Percentiles rank a stretch among this genome's conserved stretches.
Evolutionary conservation across 2,888 invertebrate genomes (phyloP).

Genomic region (Pyrrhia umbra): DNA sequence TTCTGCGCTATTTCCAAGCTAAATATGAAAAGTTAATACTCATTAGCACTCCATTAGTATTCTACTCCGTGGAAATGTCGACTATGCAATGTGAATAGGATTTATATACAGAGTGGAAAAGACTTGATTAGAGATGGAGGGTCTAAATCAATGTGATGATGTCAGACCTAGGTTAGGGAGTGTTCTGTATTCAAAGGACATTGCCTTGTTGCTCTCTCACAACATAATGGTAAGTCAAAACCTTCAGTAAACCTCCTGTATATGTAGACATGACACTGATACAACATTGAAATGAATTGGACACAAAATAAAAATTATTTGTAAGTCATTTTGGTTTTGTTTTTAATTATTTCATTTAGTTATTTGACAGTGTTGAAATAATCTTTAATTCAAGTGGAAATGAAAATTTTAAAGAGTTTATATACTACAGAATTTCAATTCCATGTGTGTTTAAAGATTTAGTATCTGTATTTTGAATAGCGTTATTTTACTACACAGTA

Average conservation of each 20-base stretch:
- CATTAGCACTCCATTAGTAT: slow-evolving; percentile 30
- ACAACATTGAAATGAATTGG: not conserved
- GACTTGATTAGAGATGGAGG: slow-evolving; percentile 48
- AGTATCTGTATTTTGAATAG: not conserved
- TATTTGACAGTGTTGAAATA: too few relatives aligned
- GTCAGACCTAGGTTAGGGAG: slow-evolving; percentile 30
- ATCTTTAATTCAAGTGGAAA: too few relatives aligned
- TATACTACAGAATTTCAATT: slow-evolving; percentile 18
- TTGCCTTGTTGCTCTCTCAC: slow-evolving; percentile 43
- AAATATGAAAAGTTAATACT: not conserved
- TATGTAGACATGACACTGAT: slow-evolving; percentile 49
- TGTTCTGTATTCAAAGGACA: slow-evolving; percentile 18
- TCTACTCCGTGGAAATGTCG: slow-evolving; percentile 25
- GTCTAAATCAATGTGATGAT: slow-evolving; percentile 22
- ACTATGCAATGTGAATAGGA: slow-evolving; percentile 34
- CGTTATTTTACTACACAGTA: slow-evolving; percentile 31
- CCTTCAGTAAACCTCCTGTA: slow-evolving; percentile 18
- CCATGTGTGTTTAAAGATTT: not conserved
- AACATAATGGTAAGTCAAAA: slow-evolving; percentile 36
- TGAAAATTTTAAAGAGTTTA: slow-evolving; percentile 16
- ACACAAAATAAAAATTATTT: not conserved
- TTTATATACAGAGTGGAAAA: slow-evolving; percentile 46
- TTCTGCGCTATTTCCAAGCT: too few relatives aligned
- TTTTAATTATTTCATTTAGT: slow-evolving; percentile 17
- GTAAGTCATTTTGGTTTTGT: slow-evolving; percentile 5